phyloP scores from a whole-genome alignment of 2,888 invertebrate species.

The Orgyia antiqua region DNA sequence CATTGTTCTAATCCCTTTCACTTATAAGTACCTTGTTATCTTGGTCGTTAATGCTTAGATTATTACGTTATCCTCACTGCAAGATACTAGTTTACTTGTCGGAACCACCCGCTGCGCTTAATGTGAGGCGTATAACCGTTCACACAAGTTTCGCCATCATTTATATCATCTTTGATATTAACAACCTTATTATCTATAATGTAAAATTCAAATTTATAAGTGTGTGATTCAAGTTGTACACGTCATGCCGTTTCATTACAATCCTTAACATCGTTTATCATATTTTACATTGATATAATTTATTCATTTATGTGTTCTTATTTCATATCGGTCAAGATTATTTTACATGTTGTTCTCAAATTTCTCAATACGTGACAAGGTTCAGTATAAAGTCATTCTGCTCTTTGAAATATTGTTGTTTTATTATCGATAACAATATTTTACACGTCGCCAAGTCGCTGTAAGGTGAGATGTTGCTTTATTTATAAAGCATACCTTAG shows the following conservation, averaged over 20 bases:
- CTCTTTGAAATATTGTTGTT: constrained; percentile 54
- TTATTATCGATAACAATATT: constrained; percentile 70
- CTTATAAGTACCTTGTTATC: constrained; percentile 45
- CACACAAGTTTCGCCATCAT: constrained; percentile 44
- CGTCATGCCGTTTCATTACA: constrained; percentile 68
- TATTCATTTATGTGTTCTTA: constrained; percentile 57
- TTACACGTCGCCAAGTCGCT: constrained; percentile 66
- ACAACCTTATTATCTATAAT: constrained; percentile 30
- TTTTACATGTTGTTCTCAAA: constrained; percentile 67
- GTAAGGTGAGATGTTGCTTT: constrained; percentile 53
- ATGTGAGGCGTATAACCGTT: constrained; percentile 65
- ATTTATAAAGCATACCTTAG: constrained; percentile 51
- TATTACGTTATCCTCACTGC: constrained; percentile 67
- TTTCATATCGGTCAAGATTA: constrained; percentile 63
- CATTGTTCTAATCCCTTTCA: constrained; percentile 12
- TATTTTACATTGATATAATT: constrained; percentile 75
- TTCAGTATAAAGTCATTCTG: constrained; percentile 54
- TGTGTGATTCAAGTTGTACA: constrained; percentile 38
- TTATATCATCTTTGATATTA: constrained; percentile 30
- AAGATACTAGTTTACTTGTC: constrained; percentile 69
- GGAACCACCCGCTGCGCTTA: constrained; percentile 69
- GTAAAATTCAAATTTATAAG: constrained; percentile 30
- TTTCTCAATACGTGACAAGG: constrained; percentile 69
- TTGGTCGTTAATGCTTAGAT: constrained; percentile 60
- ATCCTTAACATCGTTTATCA: constrained; percentile 72